phyloP scores from a whole-genome alignment of 2,888 invertebrate species.

The Drosophila subsilvestris region DNA sequence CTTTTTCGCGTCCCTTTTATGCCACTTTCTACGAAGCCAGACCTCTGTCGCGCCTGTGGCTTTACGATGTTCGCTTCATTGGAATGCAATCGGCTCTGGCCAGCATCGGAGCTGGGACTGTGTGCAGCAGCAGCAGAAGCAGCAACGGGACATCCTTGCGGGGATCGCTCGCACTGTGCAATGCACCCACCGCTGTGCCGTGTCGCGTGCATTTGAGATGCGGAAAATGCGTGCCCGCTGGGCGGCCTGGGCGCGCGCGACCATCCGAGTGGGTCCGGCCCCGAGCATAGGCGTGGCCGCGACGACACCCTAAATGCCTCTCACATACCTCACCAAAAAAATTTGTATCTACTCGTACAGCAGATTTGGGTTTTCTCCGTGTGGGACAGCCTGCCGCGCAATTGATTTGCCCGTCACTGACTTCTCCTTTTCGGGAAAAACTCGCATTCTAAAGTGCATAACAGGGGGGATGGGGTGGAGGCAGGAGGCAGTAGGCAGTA shows the following conservation, averaged over 20 bases:
- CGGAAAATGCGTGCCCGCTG: constrained; percentile 23
- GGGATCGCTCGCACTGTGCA: constrained; percentile 35
- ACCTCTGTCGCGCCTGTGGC: constrained; percentile 51
- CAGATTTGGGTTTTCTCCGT: too few species aligned
- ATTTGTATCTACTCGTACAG: too few species aligned
- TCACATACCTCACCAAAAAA: too few species aligned
- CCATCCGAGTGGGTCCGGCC: constrained; percentile 13
- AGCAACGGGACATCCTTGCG: constrained; percentile 2
- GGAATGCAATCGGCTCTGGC: constrained; percentile 48
- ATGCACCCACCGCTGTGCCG: constrained; percentile 31
- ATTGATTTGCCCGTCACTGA: too few species aligned
- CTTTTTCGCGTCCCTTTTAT: constrained; percentile 12
- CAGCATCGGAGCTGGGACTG: constrained; percentile 14
- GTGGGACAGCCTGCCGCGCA: too few species aligned
- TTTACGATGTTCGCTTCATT: constrained; percentile 63
- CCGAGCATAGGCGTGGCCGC: not conserved
- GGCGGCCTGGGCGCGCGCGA: constrained; percentile 67
- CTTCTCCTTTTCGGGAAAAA: too few species aligned
- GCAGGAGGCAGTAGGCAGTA: too few species aligned
- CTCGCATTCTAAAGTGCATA: too few species aligned
- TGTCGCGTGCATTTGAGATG: constrained; percentile 68
- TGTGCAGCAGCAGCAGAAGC: not conserved
- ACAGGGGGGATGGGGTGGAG: too few species aligned
- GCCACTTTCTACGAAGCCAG: constrained; percentile 53
- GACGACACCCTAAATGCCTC: constrained; percentile 1